These are phyloP conservation scores for Pavo muticus DNA, from an alignment of 2,113 vertebrate genomes.

Conservation along the genomic window DNA sequence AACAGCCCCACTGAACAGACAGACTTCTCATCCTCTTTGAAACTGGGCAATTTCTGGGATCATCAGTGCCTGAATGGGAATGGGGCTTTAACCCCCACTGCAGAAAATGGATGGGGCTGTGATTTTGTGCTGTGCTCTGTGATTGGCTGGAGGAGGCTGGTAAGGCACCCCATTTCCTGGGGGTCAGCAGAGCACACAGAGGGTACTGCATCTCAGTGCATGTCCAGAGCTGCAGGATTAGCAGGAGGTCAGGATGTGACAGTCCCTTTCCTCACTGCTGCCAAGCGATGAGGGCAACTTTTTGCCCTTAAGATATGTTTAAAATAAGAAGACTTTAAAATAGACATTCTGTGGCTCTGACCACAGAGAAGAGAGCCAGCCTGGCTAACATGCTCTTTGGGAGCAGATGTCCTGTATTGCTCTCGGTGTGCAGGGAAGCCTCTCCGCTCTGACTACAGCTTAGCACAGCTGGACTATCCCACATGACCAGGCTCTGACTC, in stretches of 20 bases:
- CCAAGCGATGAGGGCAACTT: not conserved
- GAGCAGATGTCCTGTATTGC: constrained; percentile 25
- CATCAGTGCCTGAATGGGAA: not conserved
- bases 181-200: not conserved
- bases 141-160: not conserved
- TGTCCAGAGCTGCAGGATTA: not conserved
- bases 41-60: not conserved
- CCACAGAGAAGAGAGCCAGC: constrained; percentile 41
- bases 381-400: not conserved
- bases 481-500: not conserved
- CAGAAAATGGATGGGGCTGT: not conserved
- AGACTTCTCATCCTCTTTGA: not conserved
- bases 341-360: constrained; percentile 26
- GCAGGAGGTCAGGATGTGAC: not conserved
- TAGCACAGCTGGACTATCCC: constrained; percentile 9
- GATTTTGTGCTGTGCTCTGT: not conserved
- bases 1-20: not conserved
- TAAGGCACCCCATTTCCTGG: not conserved
- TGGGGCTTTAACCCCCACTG: not conserved
- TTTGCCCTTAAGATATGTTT: constrained; percentile 33
- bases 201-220: not conserved
- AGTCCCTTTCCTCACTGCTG: not conserved
- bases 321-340: constrained; percentile 49
- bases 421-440: constrained; percentile 47
- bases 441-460: not conserved